Base-by-base conservation (phyloP, 2,113 vertebrate genomes). In the Sinocyclocheilus anophthalmus region DNA sequence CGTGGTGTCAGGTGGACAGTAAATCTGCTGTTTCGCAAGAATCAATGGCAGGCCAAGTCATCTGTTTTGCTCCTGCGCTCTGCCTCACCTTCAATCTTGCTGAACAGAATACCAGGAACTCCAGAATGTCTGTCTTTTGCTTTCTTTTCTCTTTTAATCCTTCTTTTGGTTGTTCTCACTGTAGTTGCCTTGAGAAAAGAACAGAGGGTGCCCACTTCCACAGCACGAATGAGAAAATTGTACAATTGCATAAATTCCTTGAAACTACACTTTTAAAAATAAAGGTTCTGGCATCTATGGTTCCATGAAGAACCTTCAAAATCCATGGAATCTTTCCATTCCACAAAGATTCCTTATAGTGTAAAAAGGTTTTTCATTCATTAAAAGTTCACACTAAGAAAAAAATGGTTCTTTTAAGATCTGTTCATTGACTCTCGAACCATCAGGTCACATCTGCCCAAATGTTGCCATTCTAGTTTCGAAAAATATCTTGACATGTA, bases 11-110 rank as follows among this genome's bases (percentile, higher is more conserved):
- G 81, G 39, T 55, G 45, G 82, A 59, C 82, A 76, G 65, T 90
- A 90, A 90, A 84, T 88, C 80, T 84, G 69, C 39, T n/a, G 39
- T 79, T 63, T 78, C 24, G 42, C 73, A 79, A 67, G 83, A 84
- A 45, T 84, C 75, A 81, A 76, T 14, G 42, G 48, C 75, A 76
- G 48, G 75, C 48, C 45, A 76, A 76, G 42, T 50, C 48, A 76
- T 86, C 76, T 63, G 84, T 37, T 78, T n/a, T 6, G 50, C 79
- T 53, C 61, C 79, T 86, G 55, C 67, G 42, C 76, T 69, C 69
- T 63, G 48, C 59, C 55, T 59, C 30, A 6, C 24, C 83, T 85
- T 84, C 81, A 86, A 88, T 87, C 61, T 72, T 63, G 45, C 79
- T 65, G 57, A 88, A 83, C 69, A 24, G 24, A 85, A 83, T 84